Evolutionary conservation across 1,140 invertebrate genomes (phyloP).

Genomic region (Drosophila santomea): DNA sequence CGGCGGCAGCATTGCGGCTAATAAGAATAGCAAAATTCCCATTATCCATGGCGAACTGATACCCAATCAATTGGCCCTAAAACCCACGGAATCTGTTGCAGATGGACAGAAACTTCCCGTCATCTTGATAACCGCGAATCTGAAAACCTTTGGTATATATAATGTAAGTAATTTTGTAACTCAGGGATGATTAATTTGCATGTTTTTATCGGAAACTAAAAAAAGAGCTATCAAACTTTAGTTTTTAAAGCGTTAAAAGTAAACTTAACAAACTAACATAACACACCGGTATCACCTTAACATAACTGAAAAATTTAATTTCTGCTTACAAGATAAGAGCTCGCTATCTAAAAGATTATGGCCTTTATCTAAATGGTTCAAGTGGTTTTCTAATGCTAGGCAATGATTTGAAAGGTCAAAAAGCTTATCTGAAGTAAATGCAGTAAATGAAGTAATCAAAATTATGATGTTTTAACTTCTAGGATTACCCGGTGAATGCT

Average conservation of each 20-base stretch:
- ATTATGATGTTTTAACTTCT: constrained; percentile 10
- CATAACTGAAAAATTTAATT: neutral
- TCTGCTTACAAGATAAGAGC: neutral
- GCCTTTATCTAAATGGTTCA: neutral
- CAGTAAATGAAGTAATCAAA: neutral
- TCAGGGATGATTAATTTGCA: too few species aligned
- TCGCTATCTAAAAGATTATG: neutral
- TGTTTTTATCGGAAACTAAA: too few species aligned
- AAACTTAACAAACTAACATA: too few species aligned
- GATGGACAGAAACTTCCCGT: constrained; percentile 92
- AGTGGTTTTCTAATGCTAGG: too few species aligned
- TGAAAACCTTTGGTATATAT: constrained; percentile 94
- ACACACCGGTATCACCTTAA: neutral
- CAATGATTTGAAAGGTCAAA: neutral
- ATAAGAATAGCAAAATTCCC: constrained; percentile 92
- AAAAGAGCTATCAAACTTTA: too few species aligned
- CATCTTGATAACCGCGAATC: constrained; percentile 95
- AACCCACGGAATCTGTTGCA: constrained; percentile 90
- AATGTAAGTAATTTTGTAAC: constrained; percentile 88
- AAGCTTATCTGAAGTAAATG: neutral
- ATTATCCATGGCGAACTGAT: constrained; percentile 94
- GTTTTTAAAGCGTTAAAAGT: neutral
- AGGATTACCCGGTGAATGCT: constrained; percentile 85
- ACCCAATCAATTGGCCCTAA: constrained; percentile 60
- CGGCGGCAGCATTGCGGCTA: constrained; percentile 88